These are phyloP conservation scores for Metacarcinus magister DNA, from an alignment of 2,888 invertebrate species.

Conservation along the genomic window DNA sequence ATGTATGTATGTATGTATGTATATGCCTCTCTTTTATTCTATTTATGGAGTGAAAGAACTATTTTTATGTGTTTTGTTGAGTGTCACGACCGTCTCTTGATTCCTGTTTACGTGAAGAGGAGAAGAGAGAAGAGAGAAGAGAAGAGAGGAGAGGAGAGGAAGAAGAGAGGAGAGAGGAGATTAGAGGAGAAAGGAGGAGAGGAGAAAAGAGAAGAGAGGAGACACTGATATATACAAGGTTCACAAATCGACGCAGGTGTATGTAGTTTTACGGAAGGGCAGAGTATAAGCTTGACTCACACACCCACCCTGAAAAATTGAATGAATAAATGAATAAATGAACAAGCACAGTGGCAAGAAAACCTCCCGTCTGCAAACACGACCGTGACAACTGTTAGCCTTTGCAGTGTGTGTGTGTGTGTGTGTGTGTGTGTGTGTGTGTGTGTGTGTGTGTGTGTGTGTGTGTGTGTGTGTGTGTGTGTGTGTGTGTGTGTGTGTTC, in stretches of 20 bases:
- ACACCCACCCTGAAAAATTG: not conserved
- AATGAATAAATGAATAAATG: conserved; percentile 8
- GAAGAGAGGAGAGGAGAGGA: not conserved
- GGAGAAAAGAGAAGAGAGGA: not conserved
- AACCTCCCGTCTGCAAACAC: not conserved
- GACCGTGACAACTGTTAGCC: not conserved
- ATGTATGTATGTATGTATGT: conserved; percentile 62
- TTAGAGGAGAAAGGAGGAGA: not conserved
- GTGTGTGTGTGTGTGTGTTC: too few relatives aligned
- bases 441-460: too few relatives aligned
- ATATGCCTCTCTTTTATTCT: conserved; percentile 3
- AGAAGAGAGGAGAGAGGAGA: not conserved
- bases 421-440: not conserved
- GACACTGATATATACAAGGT: not conserved
- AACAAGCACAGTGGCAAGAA: not conserved
- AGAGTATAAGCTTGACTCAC: not conserved
- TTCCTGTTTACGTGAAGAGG: not conserved
- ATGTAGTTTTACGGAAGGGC: not conserved
- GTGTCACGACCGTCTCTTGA: not conserved
- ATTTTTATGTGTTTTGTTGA: not conserved
- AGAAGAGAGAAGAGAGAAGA: not conserved
- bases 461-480: too few relatives aligned
- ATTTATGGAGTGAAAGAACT: too few relatives aligned
- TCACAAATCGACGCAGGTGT: not conserved
- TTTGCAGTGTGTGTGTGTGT: not conserved